Conservation (phyloP, 2,113 vertebrate genomes). For the Phrynocephalus versicolor region DNA sequence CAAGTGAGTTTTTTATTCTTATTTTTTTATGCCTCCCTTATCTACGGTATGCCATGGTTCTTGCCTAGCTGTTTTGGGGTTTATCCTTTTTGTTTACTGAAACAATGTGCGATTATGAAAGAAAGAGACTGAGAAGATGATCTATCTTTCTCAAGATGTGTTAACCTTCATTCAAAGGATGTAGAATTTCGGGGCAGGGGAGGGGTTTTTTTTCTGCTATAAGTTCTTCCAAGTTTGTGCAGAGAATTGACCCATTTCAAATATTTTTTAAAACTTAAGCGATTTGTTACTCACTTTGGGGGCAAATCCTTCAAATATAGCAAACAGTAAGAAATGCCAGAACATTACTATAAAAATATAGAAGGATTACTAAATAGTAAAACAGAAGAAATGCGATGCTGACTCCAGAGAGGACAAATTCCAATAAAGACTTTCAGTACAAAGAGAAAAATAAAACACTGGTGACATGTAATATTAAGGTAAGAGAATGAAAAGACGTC, state of each 20-base stretch:
- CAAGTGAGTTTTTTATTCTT: slow-evolving; percentile 15
- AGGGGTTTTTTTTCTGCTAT: not conserved
- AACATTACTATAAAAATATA: not conserved
- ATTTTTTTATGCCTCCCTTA: slow-evolving; percentile 21
- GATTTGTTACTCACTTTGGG: not conserved
- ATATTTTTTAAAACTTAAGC: not conserved
- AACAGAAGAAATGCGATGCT: too few species aligned
- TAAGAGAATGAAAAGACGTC: too few species aligned
- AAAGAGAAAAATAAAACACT: too few species aligned
- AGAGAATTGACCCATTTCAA: not conserved
- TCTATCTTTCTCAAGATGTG: too few species aligned
- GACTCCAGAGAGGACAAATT: not conserved
- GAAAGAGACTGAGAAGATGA: not conserved
- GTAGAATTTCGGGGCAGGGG: not conserved
- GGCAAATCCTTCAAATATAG: not conserved
- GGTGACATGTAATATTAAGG: too few species aligned
- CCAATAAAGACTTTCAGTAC: too few species aligned
- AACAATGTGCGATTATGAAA: not conserved
- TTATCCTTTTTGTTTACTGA: not conserved
- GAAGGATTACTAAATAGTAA: too few species aligned
- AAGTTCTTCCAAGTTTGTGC: not conserved
- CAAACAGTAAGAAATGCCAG: not conserved
- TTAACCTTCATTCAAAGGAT: not conserved
- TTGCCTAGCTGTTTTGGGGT: slow-evolving; percentile 1
- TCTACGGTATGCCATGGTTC: not conserved